Evolutionary conservation across 1,140 invertebrate genomes (phyloP).

Genomic region (Macrostomum lignano): DNA sequence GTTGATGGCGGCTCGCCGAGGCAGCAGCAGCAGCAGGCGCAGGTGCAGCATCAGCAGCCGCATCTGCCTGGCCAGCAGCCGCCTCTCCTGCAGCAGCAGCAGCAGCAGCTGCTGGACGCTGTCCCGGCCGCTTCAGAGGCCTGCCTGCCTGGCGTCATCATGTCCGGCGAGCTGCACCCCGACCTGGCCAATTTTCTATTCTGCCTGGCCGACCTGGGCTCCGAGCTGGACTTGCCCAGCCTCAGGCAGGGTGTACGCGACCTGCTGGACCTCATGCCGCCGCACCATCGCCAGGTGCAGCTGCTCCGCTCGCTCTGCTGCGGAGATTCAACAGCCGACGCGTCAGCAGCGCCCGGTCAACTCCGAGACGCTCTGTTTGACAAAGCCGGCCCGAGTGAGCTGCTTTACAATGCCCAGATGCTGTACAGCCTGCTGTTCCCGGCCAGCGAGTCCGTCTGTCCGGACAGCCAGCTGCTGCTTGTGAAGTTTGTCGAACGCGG

Average conservation of each 20-base stretch:
- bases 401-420: conserved; percentile 34
- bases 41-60: conserved; percentile 52
- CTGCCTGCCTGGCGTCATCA: conserved; percentile 59
- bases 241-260: conserved; percentile 54
- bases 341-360: too few relatives aligned
- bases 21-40: too few relatives aligned
- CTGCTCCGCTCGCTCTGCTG: conserved; percentile 2
- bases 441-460: conserved; percentile 45
- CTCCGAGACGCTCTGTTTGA: conserved; percentile 4
- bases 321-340: background rate
- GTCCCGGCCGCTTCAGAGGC: too few relatives aligned
- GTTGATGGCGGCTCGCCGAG: too few relatives aligned
- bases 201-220: conserved; percentile 59
- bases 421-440: conserved; percentile 69
- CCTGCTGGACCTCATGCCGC: conserved; percentile 55
- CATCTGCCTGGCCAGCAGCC: too few relatives aligned
- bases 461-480: too few relatives aligned
- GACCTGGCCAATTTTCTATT: conserved; percentile 61
- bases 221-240: conserved; percentile 42
- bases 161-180: conserved; percentile 46
- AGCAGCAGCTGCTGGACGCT: too few relatives aligned
- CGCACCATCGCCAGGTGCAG: background rate
- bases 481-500: conserved; percentile 60
- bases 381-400: conserved; percentile 6
- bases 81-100: too few relatives aligned